Base-by-base conservation (phyloP, 2,888 invertebrate genomes). In the Tipula helvola region DNA sequence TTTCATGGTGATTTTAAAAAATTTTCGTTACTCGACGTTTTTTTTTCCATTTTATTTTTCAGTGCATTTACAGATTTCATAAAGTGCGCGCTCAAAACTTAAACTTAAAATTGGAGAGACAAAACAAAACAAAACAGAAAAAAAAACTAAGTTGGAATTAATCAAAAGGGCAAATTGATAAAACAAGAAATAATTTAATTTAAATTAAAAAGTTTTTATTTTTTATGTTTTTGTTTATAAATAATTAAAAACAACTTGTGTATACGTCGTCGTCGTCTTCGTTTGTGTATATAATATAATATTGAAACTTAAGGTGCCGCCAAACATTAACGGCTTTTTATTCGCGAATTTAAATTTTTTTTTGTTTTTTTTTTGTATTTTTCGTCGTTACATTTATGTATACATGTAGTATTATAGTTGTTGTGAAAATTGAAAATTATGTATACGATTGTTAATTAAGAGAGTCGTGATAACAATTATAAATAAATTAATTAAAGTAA, bases 391-490 rank as follows among this genome's bases (percentile, higher is more conserved):
- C 10, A 28, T 71, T 18, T 71, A 71, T 71, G 5, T n/a, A 47
- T n/a, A 52, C n/a, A 52, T 2, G 7, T 10, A 28, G 10, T 28
- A 28, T 8, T 28, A 71, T 71, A 57, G 71, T 71, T 71, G 71
- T 71, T 71, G 71, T 71, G 71, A 71, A 71, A 57, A 57, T 57
- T 57, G 52, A 57, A 57, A 71, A 71, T 71, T 71, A 71, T 71
- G 71, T 71, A 71, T 71, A 71, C 71, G 71, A 71, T 71, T 71
- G 71, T 71, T 71, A 71, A 71, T 71, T 71, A 71, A 71, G 71
- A 18, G 12, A 28, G 71, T 71, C 71, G 71, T 71, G 71, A 71
- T 71, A 71, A 71, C 71, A 71, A 71, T 71, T 71, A 52, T 44
- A 57, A 57, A 57, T 18, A 57, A 57, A 57, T 71, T 71, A 71